A percentile compares a stretch with the other conserved stretches of the same genome.
phyloP scores from a whole-genome alignment of 2,888 invertebrate species.

The Drosophila parthenogenetica region DNA sequence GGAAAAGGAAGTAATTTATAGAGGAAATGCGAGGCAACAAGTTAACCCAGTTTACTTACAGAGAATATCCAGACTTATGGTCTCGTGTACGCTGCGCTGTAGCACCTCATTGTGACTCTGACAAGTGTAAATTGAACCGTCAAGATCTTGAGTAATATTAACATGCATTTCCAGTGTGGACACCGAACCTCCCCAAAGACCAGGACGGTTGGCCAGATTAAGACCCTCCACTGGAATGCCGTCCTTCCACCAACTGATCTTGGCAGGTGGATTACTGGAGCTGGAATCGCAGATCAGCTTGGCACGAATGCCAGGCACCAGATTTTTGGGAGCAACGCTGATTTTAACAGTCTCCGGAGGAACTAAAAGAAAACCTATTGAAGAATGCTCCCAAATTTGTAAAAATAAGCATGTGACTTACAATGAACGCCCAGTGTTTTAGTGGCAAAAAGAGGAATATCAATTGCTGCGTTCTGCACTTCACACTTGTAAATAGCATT shows the following conservation, averaged over 20 bases:
- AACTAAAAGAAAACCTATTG: constrained; percentile 50
- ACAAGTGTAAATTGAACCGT: constrained; percentile 83
- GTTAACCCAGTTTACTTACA: constrained; percentile 66
- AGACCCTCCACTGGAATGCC: constrained; percentile 83
- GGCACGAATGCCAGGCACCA: constrained; percentile 81
- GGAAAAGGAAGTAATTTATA: neutral
- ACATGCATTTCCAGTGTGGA: constrained; percentile 82
- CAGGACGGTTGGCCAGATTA: constrained; percentile 81
- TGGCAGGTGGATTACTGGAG: constrained; percentile 83
- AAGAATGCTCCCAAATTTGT: neutral
- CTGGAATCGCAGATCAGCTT: constrained; percentile 83
- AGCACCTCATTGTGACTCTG: constrained; percentile 83
- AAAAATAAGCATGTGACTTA: constrained; percentile 57
- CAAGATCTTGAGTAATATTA: constrained; percentile 83
- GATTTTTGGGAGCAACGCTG: constrained; percentile 80
- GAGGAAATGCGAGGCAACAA: too few species aligned
- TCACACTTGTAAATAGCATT: constrained; percentile 84
- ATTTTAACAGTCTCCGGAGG: constrained; percentile 83
- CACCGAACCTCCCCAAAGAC: constrained; percentile 83
- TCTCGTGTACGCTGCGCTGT: constrained; percentile 83
- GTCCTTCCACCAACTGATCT: constrained; percentile 84
- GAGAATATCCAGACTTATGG: constrained; percentile 82
- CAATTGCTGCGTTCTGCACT: constrained; percentile 82
- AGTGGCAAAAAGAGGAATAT: constrained; percentile 81
- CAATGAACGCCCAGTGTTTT: constrained; percentile 82